Conservation (phyloP, 2,797 vertebrate genomes). For the Chrysocyon brachyurus region DNA sequence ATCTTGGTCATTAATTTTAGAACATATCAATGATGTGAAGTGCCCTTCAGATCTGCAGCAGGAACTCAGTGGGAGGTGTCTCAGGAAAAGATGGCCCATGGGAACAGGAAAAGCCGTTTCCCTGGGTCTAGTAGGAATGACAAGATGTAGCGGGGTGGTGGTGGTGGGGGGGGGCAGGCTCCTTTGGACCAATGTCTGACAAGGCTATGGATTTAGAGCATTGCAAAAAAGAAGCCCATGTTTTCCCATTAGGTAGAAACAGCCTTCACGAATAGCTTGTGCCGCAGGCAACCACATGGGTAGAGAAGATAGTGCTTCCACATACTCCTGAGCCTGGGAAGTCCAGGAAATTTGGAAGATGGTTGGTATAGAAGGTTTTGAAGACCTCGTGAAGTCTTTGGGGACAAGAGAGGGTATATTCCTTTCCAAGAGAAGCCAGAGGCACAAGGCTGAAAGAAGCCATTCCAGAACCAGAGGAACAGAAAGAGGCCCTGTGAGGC, state of each 20-base stretch:
- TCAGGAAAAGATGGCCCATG: not conserved
- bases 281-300: not conserved
- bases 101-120: not conserved
- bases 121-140: not conserved
- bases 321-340: not conserved
- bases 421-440: not conserved
- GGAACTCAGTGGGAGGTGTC: not conserved
- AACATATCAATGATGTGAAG: not conserved
- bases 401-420: not conserved
- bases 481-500: not conserved
- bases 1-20: not conserved
- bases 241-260: conserved; percentile 10
- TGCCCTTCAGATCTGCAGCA: not conserved
- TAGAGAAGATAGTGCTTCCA: not conserved
- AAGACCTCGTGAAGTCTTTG: conserved; percentile 36
- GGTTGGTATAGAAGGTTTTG: not conserved
- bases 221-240: not conserved
- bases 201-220: conserved; percentile 14
- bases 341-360: not conserved
- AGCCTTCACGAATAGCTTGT: not conserved
- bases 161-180: not conserved
- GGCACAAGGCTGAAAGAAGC: not conserved
- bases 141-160: not conserved
- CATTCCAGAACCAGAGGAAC: not conserved
- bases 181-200: not conserved